These are phyloP conservation scores for Panurus biarmicus DNA, from an alignment of 2,113 vertebrate species.

Conservation along the genomic window DNA sequence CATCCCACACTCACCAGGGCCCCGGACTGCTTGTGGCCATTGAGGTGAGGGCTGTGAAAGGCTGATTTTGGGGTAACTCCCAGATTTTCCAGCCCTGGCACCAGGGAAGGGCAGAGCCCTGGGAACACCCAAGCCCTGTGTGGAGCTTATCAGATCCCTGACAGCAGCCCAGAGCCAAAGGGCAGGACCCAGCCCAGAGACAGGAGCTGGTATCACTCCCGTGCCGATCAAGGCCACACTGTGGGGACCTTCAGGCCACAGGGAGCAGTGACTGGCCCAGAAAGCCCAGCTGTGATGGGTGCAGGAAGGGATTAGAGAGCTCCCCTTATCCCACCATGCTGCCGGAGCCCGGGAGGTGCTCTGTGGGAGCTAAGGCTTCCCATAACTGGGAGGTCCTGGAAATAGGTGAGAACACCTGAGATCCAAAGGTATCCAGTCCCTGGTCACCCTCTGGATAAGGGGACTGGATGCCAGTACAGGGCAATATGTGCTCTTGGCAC, in stretches of 20 bases:
- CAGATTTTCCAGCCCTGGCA: background rate
- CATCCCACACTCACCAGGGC: background rate
- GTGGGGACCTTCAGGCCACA: background rate
- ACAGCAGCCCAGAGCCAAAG: background rate
- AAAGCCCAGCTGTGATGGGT: background rate
- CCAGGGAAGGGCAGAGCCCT: background rate
- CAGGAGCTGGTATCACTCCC: background rate
- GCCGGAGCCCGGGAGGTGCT: background rate
- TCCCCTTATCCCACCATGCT: background rate
- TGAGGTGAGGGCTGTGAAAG: background rate
- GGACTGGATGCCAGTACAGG: background rate
- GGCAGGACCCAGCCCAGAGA: background rate
- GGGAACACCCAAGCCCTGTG: background rate
- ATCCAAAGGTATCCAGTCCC: background rate
- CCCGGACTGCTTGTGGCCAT: accelerated
- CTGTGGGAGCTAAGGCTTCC: background rate
- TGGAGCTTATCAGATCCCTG: background rate
- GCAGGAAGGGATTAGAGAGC: background rate
- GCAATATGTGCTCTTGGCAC: background rate
- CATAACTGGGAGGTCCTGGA: background rate
- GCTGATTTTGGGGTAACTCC: background rate
- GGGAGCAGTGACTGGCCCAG: background rate
- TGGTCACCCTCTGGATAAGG: background rate
- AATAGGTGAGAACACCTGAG: background rate
- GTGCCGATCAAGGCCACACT: background rate